These are phyloP conservation scores for Prosopocoilus inquinatus DNA, from an alignment of 2,888 invertebrate species.

Conservation along the genomic window DNA sequence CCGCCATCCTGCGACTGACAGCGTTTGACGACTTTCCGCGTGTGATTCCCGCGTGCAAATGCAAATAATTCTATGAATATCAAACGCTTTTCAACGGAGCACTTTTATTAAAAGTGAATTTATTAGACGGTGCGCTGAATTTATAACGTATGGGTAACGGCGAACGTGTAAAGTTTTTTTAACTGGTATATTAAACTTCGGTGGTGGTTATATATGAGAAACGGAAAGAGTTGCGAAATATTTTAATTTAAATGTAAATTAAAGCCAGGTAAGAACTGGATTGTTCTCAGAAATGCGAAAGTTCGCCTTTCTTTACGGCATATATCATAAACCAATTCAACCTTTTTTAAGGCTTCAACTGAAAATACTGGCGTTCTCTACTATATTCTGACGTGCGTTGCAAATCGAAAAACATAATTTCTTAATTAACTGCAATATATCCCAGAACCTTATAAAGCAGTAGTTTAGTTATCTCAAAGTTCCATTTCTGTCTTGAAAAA, in stretches of 20 bases:
- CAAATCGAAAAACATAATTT: too few species aligned
- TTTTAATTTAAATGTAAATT: slow-evolving; percentile 20
- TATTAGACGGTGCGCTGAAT: neutral
- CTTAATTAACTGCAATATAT: too few species aligned
- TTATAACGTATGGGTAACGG: neutral
- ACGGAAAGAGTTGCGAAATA: slow-evolving; percentile 11
- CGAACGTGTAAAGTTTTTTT: neutral
- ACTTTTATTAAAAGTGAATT: slow-evolving; percentile 1
- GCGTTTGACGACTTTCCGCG: too few species aligned
- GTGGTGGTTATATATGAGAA: slow-evolving; percentile 1
- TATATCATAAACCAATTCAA: too few species aligned
- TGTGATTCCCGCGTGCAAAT: neutral
- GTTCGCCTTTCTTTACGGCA: too few species aligned
- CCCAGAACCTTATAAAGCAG: too few species aligned
- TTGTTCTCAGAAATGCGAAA: slow-evolving; percentile 1
- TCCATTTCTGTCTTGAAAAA: too few species aligned
- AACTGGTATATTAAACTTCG: neutral
- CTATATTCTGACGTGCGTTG: too few species aligned
- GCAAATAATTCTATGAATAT: neutral
- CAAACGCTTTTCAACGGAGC: neutral
- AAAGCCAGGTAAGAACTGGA: slow-evolving; percentile 7
- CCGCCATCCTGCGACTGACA: too few species aligned
- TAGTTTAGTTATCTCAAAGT: too few species aligned
- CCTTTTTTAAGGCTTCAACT: too few species aligned
- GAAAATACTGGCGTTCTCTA: too few species aligned